Base-by-base conservation (phyloP, 2,797 vertebrate genomes). In the Thunnus albacares region DNA sequence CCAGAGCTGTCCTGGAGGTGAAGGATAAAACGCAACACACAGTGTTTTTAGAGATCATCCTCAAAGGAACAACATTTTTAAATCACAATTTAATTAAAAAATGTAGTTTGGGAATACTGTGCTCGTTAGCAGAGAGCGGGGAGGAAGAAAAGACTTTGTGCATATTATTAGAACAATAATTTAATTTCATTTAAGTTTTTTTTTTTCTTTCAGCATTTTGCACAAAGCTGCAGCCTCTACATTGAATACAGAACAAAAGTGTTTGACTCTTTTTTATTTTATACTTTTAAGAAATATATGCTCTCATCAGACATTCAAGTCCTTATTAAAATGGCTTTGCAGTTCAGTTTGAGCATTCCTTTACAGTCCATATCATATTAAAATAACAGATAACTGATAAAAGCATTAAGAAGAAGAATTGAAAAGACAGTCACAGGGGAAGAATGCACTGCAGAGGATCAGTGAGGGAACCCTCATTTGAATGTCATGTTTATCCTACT, bases 1-100 rank as follows among this genome's bases (percentile, higher is more conserved):
- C 98, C 98, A 85, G 98, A 98, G 91, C 98, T 98, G 95, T 99
- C 98, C 98, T 99, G 93, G 78, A 96, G 94, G 81, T 89, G 51
- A 83, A 5, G 28, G 28, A 30, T 30, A 30, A 30, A 30, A 89
- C 6, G 11, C 72, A 84, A 76, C 51, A 71, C 63, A 81, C 24
- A 61, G 74, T 52, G 60, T 60, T 69, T 83, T 92, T 77, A 83
- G 70, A 86, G 85, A 63, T 56, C 22, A 72, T 70, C 35, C 75
- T 74, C 1, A 1, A 49, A 73, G 71, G 24, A 79, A 55, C 62
- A 49, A 63, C 0, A 38, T 58, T 80, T 77, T 64, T 28, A 86
- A 13, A 85, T 80, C 71, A 79, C 66, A 64, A 73, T 77, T 76
- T 72, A 81, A 92, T 88, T 84, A 72, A 83, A 85, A 33, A 17